Base-by-base conservation (phyloP, 2,888 invertebrate genomes). In the Elysia crispata region DNA sequence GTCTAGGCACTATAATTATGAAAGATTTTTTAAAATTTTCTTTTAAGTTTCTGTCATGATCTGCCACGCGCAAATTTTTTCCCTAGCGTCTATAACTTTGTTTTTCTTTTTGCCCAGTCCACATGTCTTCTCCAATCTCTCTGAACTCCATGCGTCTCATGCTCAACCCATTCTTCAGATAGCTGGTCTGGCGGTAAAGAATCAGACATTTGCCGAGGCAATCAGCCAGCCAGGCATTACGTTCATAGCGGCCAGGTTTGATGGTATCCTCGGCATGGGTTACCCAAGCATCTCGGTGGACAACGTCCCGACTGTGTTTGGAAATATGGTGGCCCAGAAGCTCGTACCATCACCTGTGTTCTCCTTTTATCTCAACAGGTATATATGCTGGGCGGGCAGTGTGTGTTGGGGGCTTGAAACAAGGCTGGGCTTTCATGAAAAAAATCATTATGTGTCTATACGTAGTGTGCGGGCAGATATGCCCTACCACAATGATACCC, bases 221-320 rank as follows among this genome's bases (percentile, higher is more conserved):
- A 92, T 97, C 83, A 95, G 95, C 88, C 98, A 99, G 93, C 99
- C 99, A 0, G 99, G 99, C 60, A 88, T 94, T 76, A 96, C 97
- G n/a, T 99, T 99, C 93, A 97, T 99, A 31, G 98, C 98, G 64
- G 99, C 98, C 83, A 98, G 98, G 94, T 99, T 99, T 93, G 99
- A 99, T 93, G 93, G 99, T 83, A 99, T 99, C 90, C 94, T 99
- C 77, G 99, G 99, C 83, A 95, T 99, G 95, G 98, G 95, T 0
- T 99, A 97, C 92, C 94, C 94, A 86, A 95, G 95, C 33, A 98
- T 99, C 90, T 94, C 98, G 0, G 98, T 98, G 82, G 97, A 98
- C 93, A 95, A 95, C 80, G 98, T 99, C 69, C 93, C 94, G 69
- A 98, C 99, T 0, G 96, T 97, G 76, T 98, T 99, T 92, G 95